A percentile compares a stretch with the other conserved stretches of the same genome.
phyloP scores from a whole-genome alignment of 2,797 vertebrate species.

The Delichon dasypus region DNA sequence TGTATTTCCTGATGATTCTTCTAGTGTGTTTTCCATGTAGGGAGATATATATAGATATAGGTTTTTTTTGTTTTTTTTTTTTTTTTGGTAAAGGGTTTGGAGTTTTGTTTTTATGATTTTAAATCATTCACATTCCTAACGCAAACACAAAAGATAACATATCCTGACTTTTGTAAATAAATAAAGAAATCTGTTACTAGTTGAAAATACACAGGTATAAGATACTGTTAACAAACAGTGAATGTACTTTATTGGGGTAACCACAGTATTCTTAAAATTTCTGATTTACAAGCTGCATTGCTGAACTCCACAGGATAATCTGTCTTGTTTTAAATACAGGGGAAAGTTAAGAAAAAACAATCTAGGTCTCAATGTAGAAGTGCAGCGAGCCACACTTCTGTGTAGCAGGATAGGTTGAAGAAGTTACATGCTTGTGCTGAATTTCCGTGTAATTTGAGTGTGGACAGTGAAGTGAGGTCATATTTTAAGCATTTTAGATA shows the following conservation, averaged over 20 bases:
- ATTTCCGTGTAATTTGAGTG: background rate
- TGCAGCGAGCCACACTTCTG: background rate
- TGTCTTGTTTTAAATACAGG: background rate
- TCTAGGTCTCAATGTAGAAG: background rate
- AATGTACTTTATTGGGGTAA: background rate
- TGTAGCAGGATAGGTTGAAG: background rate
- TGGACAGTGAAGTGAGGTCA: background rate
- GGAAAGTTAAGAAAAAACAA: background rate
- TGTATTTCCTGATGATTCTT: background rate
- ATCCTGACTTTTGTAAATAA: background rate
- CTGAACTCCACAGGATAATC: background rate
- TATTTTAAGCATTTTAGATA: background rate
- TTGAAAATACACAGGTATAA: background rate
- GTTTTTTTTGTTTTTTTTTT: background rate
- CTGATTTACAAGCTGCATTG: background rate
- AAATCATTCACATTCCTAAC: background rate
- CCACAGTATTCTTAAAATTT: background rate
- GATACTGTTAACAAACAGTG: background rate
- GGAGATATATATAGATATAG: no score
- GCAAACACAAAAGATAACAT: background rate
- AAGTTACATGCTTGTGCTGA: background rate
- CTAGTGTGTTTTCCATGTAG: background rate
- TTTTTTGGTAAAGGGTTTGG: background rate
- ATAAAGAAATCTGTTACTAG: background rate
- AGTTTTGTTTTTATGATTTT: background rate